Evolutionary conservation across 1,140 invertebrate genomes (phyloP).

Genomic region (Latrodectus geometricus): DNA sequence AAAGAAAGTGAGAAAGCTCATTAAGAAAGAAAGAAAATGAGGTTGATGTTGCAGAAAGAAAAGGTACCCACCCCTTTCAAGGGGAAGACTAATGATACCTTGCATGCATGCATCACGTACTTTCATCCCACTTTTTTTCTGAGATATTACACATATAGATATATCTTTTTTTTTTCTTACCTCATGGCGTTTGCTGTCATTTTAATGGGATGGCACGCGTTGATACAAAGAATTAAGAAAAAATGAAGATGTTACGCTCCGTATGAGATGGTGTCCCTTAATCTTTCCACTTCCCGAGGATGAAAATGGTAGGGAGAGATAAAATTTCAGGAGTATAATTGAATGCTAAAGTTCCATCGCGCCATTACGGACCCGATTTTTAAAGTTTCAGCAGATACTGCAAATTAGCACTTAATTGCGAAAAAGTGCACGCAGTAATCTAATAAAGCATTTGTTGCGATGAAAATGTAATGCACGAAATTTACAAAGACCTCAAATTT

Average conservation of each 20-base stretch:
- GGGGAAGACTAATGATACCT: constrained; percentile 13
- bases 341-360: too few relatives aligned
- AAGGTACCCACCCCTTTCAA: background rate
- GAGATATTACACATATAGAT: background rate
- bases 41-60: constrained; percentile 26
- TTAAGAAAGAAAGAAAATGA: constrained; percentile 27
- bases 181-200: background rate
- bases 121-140: background rate
- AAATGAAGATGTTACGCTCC: constrained; percentile 16
- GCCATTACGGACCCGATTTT: too few relatives aligned
- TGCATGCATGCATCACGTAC: constrained; percentile 14
- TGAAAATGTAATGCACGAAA: too few relatives aligned
- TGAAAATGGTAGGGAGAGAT: background rate
- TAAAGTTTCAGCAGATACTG: too few relatives aligned
- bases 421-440: too few relatives aligned
- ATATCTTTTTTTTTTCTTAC: background rate
- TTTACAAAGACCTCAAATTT: too few relatives aligned
- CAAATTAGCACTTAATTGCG: too few relatives aligned
- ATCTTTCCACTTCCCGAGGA: too few relatives aligned
- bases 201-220: constrained; percentile 18
- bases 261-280: too few relatives aligned
- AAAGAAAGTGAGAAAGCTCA: constrained; percentile 16
- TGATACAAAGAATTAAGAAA: constrained; percentile 32
- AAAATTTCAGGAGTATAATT: background rate
- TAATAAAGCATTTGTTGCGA: too few relatives aligned